Conservation (phyloP, 2,888 invertebrate species). For the Ethmia dodecea region DNA sequence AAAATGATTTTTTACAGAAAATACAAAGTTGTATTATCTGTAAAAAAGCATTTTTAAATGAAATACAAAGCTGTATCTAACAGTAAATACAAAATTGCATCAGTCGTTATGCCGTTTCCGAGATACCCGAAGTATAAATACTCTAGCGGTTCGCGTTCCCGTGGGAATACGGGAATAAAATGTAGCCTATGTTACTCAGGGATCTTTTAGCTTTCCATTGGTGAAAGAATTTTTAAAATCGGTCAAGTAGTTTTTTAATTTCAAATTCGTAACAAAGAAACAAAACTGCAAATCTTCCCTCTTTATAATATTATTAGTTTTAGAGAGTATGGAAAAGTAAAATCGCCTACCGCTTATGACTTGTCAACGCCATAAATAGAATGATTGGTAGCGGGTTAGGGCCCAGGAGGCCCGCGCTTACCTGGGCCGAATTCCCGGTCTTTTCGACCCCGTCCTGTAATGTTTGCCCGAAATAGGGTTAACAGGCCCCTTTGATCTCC, state of each 20-base stretch:
- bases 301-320: background rate
- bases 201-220: too few relatives aligned
- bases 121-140: too few relatives aligned
- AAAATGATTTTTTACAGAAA: too few relatives aligned
- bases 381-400: conserved; percentile 14
- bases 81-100: too few relatives aligned
- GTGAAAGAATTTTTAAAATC: background rate
- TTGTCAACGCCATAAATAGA: conserved; percentile 8
- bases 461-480: conserved; percentile 33
- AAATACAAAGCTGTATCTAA: too few relatives aligned
- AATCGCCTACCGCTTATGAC: conserved; percentile 6
- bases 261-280: background rate
- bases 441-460: conserved; percentile 26
- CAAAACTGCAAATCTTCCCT: background rate
- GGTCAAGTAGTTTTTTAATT: background rate
- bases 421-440: conserved; percentile 27
- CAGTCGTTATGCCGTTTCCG: too few relatives aligned
- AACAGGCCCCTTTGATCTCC: conserved; percentile 28
- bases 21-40: too few relatives aligned
- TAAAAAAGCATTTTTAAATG: too few relatives aligned
- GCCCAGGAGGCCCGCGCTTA: conserved; percentile 23
- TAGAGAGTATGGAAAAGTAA: background rate
- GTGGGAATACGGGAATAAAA: too few relatives aligned
- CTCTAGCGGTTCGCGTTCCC: too few relatives aligned
- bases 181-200: too few relatives aligned